Percentiles rank a stretch among this genome's conserved stretches.
These are phyloP conservation scores for Diprion similis DNA, from an alignment of 1,140 invertebrate genomes.

Conservation along the genomic window DNA sequence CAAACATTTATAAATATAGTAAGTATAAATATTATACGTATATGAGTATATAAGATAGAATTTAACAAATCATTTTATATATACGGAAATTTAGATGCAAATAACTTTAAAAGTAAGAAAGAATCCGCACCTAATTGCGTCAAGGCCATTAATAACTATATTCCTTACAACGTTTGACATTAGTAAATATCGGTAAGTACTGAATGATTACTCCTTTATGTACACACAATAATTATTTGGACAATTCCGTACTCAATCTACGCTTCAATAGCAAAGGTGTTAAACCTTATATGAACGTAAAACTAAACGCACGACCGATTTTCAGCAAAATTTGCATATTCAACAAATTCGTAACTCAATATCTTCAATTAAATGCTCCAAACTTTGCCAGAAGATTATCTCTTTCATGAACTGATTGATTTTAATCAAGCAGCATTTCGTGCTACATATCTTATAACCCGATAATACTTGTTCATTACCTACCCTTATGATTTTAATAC, in stretches of 20 bases:
- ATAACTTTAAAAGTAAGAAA: neutral
- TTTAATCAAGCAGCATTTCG: too few relatives aligned
- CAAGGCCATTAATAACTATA: neutral
- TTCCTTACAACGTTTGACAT: conserved; percentile 37
- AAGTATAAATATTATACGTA: conserved; percentile 4
- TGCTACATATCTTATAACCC: too few relatives aligned
- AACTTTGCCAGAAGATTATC: neutral
- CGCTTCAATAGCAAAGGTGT: neutral
- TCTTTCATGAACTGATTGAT: neutral
- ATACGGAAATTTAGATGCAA: neutral
- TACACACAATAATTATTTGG: conserved; percentile 13
- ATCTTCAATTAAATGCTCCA: conserved; percentile 6
- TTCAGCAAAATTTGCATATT: conserved; percentile 12
- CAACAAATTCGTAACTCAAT: neutral
- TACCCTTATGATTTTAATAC: too few relatives aligned
- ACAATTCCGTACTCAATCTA: conserved; percentile 3
- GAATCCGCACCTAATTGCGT: neutral
- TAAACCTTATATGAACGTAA: conserved; percentile 1
- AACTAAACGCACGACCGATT: neutral
- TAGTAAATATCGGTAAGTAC: conserved; percentile 44
- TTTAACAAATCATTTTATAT: neutral
- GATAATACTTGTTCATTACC: too few relatives aligned
- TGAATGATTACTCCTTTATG: conserved; percentile 24
- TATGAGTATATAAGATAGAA: neutral
- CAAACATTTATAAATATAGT: conserved; percentile 4